Evolutionary conservation across 2,888 invertebrate species (phyloP).

Genomic region (Ophion slaviceki): DNA sequence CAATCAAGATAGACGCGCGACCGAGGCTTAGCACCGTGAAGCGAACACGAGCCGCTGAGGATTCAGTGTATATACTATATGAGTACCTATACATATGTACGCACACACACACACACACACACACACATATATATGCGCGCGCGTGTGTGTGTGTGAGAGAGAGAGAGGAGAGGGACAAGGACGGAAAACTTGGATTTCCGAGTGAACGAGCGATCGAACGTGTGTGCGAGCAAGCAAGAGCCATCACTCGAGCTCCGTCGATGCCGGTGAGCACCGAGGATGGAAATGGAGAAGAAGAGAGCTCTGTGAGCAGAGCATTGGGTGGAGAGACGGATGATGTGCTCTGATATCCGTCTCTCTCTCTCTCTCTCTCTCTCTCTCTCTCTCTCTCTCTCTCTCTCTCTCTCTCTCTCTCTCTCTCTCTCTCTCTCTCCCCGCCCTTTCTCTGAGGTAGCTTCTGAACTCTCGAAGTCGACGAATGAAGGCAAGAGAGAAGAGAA

Average conservation of each 20-base stretch:
- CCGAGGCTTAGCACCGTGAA: constrained; percentile 72
- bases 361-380: constrained; percentile 13
- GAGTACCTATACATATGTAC: neutral
- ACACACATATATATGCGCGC: constrained; percentile 14
- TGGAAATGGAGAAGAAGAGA: constrained; percentile 66
- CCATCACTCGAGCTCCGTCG: constrained; percentile 42
- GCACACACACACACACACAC: neutral
- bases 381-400: constrained; percentile 11
- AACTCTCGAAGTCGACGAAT: constrained; percentile 68
- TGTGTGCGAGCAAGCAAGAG: constrained; percentile 43
- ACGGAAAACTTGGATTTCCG: constrained; percentile 57
- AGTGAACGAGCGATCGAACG: constrained; percentile 47
- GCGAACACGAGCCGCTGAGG: constrained; percentile 73
- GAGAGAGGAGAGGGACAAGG: constrained; percentile 70
- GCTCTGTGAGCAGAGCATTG: constrained; percentile 41
- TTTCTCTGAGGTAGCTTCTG: constrained; percentile 51
- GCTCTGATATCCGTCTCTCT: constrained; percentile 47
- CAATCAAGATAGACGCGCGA: constrained; percentile 82
- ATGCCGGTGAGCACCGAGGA: constrained; percentile 55
- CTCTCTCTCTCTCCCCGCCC: constrained; percentile 4
- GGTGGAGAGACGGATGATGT: constrained; percentile 64
- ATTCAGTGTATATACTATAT: constrained; percentile 53
- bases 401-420: constrained; percentile 17
- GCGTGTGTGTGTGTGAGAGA: constrained; percentile 42
- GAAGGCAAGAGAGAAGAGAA: constrained; percentile 67